phyloP scores from a whole-genome alignment of 2,888 invertebrate genomes.

The Drosophila borealis region DNA sequence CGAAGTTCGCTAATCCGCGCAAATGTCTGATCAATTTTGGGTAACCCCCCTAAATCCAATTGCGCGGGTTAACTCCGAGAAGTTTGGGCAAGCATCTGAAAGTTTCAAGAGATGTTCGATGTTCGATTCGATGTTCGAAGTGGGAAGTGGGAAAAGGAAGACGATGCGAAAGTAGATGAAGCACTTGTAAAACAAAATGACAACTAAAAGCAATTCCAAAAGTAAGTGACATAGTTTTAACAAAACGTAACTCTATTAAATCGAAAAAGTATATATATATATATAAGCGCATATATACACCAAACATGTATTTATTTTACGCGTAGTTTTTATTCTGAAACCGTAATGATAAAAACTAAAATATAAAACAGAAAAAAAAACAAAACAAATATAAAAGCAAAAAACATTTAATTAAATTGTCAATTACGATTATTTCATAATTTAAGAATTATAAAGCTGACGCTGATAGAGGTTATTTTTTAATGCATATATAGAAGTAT shows the following conservation, averaged over 20 bases:
- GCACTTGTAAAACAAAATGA: conserved; percentile 77
- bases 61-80: conserved; percentile 29
- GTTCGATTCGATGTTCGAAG: background rate
- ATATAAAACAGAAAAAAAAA: conserved; percentile 25
- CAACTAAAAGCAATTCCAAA: conserved; percentile 82
- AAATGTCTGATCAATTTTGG: conserved; percentile 28
- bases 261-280: conserved; percentile 52
- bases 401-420: conserved; percentile 79
- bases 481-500: conserved; percentile 68
- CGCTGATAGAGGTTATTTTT: conserved; percentile 76
- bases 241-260: conserved; percentile 65
- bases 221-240: conserved; percentile 78
- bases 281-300: conserved; percentile 46
- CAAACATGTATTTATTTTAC: conserved; percentile 75
- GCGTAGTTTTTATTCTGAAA: conserved; percentile 77
- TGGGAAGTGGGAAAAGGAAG: background rate
- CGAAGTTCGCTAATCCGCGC: conserved; percentile 44
- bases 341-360: conserved; percentile 10
- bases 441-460: conserved; percentile 69
- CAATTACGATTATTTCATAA: conserved; percentile 78
- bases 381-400: conserved; percentile 15
- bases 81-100: conserved; percentile 27
- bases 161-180: conserved; percentile 50
- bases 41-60: conserved; percentile 9
- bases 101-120: conserved; percentile 21